Evolutionary conservation across 2,888 invertebrate species (phyloP).

Genomic region (Geotrupes spiniger): DNA sequence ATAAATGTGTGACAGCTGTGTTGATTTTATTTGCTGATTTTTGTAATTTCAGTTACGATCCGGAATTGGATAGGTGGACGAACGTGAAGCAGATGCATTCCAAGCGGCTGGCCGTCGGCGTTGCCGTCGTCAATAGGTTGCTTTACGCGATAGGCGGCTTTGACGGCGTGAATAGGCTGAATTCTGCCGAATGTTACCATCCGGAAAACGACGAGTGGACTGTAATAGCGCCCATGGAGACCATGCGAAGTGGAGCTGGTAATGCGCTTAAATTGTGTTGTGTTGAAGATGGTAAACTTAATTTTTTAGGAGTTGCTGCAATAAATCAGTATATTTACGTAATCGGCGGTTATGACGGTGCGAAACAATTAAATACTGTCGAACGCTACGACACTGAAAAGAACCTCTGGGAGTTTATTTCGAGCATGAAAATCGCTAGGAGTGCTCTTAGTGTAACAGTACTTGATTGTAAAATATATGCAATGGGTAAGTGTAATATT

Average conservation of each 20-base stretch:
- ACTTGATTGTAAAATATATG: conserved; percentile 82
- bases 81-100: conserved; percentile 71
- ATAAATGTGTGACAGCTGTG: conserved; percentile 37
- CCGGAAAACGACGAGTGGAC: conserved; percentile 91
- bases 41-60: conserved; percentile 72
- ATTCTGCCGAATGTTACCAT: conserved; percentile 86
- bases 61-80: conserved; percentile 80
- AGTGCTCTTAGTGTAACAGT: conserved; percentile 87
- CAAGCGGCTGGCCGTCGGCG: conserved; percentile 76
- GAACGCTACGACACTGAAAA: conserved; percentile 86
- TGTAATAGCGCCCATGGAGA: conserved; percentile 73
- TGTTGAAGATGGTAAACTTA: not conserved
- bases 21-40: conserved; percentile 3
- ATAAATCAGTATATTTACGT: conserved; percentile 86
- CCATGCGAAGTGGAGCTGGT: conserved; percentile 83
- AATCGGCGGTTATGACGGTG: conserved; percentile 93
- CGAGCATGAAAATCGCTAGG: conserved; percentile 74
- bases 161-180: conserved; percentile 75
- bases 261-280: too few relatives aligned
- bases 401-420: conserved; percentile 74
- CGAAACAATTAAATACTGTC: conserved; percentile 75
- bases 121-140: conserved; percentile 22
- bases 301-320: conserved; percentile 68
- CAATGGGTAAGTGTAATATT: conserved; percentile 66
- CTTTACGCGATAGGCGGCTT: conserved; percentile 86